Percentiles rank a stretch among this genome's conserved stretches.
phyloP scores from a whole-genome alignment of 2,113 vertebrate genomes.

The Mystacornis crossleyi region DNA sequence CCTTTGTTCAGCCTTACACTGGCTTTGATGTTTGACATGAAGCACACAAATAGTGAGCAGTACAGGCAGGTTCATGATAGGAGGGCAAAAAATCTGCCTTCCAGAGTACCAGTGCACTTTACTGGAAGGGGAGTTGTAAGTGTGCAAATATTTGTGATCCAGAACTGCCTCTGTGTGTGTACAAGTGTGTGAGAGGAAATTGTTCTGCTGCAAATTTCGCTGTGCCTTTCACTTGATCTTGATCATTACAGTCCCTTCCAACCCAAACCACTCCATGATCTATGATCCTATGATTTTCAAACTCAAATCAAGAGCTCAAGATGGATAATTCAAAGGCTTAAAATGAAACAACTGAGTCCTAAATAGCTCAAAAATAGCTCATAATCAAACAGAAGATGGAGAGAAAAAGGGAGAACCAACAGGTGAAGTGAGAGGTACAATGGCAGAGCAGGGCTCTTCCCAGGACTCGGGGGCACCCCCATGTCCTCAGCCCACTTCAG shows the following conservation, averaged over 20 bases:
- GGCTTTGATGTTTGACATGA: background rate
- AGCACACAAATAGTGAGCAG: background rate
- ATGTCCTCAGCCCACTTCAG: background rate
- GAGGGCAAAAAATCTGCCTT: background rate
- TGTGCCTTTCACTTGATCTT: background rate
- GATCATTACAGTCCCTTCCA: background rate
- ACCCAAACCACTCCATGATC: background rate
- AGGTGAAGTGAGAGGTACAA: background rate
- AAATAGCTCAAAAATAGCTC: background rate
- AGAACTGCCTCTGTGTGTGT: background rate
- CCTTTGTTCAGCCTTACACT: background rate
- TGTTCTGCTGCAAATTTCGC: background rate
- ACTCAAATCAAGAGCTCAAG: background rate
- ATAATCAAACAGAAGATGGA: background rate
- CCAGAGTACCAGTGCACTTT: background rate
- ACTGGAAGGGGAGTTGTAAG: background rate
- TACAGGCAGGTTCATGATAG: background rate
- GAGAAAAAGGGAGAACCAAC: background rate
- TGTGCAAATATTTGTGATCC: background rate
- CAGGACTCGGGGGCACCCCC: fast-evolving
- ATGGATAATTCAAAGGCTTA: background rate
- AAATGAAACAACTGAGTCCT: background rate
- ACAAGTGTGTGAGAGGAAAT: background rate
- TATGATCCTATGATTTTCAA: background rate
- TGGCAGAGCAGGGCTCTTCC: background rate